phyloP scores from a whole-genome alignment of 2,113 vertebrate species.

The Anas platyrhynchos region DNA sequence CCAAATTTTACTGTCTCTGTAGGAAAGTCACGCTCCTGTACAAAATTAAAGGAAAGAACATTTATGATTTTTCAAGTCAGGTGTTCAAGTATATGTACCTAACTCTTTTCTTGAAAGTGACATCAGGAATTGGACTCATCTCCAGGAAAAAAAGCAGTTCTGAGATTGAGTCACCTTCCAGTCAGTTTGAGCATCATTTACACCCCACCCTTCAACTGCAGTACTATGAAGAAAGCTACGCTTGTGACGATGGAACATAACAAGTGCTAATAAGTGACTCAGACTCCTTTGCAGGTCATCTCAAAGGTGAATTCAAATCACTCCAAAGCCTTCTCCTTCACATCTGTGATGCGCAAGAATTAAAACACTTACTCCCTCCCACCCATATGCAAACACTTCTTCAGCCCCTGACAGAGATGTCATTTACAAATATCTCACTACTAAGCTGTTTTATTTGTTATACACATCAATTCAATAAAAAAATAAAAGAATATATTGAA shows the following conservation, averaged over 20 bases:
- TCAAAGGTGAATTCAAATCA: background rate
- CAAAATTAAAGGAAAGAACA: background rate
- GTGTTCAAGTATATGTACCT: background rate
- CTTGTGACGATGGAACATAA: background rate
- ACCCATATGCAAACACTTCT: background rate
- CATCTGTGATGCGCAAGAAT: background rate
- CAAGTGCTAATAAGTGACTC: background rate
- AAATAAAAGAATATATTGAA: background rate
- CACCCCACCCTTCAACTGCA: background rate
- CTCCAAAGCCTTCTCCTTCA: background rate
- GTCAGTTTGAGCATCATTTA: background rate
- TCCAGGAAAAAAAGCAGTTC: background rate
- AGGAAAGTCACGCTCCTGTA: slow-evolving; percentile 91
- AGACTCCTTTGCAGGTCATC: background rate
- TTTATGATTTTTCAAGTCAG: background rate
- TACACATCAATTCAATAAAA: background rate
- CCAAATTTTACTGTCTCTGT: slow-evolving; percentile 94
- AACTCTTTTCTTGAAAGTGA: background rate
- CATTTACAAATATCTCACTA: background rate
- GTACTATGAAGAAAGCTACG: background rate
- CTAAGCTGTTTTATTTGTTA: background rate
- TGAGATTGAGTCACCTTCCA: background rate
- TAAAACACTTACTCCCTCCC: background rate
- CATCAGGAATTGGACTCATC: background rate
- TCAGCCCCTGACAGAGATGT: background rate